phyloP scores from a whole-genome alignment of 1,140 invertebrate genomes.

The Euwallacea similis region DNA sequence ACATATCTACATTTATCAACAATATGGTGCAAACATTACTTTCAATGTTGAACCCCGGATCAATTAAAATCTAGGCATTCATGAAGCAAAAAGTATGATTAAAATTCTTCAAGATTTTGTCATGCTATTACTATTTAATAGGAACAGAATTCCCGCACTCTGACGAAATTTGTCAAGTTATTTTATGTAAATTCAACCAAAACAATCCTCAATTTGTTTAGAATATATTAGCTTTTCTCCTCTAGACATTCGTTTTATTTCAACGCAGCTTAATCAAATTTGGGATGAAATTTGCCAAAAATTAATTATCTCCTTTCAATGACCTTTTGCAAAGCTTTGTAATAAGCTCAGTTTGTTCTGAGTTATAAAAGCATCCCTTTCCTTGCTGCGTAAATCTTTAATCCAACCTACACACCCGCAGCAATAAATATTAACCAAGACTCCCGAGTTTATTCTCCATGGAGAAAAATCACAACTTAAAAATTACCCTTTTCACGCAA shows the following conservation, averaged over 20 bases:
- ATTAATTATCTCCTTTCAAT: constrained; percentile 4
- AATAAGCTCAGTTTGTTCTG: not conserved
- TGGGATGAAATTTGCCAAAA: not conserved
- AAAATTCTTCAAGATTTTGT: constrained; percentile 2
- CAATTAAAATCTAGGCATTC: too few relatives aligned
- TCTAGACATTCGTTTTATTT: not conserved
- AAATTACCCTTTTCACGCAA: constrained; percentile 35
- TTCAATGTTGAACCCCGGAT: too few relatives aligned
- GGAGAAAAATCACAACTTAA: constrained; percentile 29
- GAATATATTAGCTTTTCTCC: constrained; percentile 13
- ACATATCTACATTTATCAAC: too few relatives aligned
- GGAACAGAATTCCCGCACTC: not conserved
- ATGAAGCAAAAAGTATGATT: not conserved
- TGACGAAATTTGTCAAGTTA: constrained; percentile 11
- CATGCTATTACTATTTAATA: constrained; percentile 14
- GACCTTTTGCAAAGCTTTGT: not conserved
- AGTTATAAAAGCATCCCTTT: not conserved
- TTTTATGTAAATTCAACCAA: constrained; percentile 15
- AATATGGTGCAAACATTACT: too few relatives aligned
- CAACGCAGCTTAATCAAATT: not conserved
- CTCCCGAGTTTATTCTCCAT: constrained; percentile 8
- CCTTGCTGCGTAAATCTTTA: not conserved
- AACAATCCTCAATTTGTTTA: constrained; percentile 8
- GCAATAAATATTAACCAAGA: constrained; percentile 16
- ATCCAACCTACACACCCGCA: not conserved